phyloP scores from a whole-genome alignment of 2,888 invertebrate species.

The Apodemia hepburni region DNA sequence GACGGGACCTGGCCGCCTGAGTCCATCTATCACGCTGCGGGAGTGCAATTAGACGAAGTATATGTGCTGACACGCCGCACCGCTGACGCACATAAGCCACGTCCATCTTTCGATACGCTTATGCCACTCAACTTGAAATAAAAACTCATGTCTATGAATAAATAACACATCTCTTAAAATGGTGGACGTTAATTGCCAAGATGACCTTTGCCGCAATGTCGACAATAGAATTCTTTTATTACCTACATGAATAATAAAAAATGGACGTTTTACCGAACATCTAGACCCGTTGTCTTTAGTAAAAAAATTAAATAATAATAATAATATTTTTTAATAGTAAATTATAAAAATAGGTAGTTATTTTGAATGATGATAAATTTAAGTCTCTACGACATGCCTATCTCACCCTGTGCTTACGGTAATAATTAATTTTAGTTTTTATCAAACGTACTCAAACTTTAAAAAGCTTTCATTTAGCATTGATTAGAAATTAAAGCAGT shows the following conservation, averaged over 20 bases:
- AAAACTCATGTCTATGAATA: conserved; percentile 17
- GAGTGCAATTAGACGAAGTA: conserved; percentile 58
- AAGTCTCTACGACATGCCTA: neutral
- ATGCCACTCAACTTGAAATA: conserved; percentile 27
- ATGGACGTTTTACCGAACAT: neutral
- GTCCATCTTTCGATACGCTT: conserved; percentile 33
- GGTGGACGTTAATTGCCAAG: conserved; percentile 9
- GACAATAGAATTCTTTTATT: conserved; percentile 4
- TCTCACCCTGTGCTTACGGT: neutral
- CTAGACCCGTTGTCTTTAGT: neutral
- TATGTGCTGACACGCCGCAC: conserved; percentile 73
- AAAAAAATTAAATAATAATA: no score
- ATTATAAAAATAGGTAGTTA: no score
- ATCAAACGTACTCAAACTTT: conserved; percentile 11
- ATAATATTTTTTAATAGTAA: no score
- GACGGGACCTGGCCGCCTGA: conserved; percentile 34
- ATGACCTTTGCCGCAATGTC: conserved; percentile 8
- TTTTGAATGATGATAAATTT: neutral
- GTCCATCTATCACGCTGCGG: conserved; percentile 71
- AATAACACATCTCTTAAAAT: conserved; percentile 11
- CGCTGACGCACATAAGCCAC: conserved; percentile 42
- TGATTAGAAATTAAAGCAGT: conserved; percentile 11
- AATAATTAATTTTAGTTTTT: conserved; percentile 6
- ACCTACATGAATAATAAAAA: neutral
- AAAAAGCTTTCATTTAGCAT: conserved; percentile 16